Conservation (phyloP, 2,797 vertebrate genomes). For the Phalanger gymnotis region DNA sequence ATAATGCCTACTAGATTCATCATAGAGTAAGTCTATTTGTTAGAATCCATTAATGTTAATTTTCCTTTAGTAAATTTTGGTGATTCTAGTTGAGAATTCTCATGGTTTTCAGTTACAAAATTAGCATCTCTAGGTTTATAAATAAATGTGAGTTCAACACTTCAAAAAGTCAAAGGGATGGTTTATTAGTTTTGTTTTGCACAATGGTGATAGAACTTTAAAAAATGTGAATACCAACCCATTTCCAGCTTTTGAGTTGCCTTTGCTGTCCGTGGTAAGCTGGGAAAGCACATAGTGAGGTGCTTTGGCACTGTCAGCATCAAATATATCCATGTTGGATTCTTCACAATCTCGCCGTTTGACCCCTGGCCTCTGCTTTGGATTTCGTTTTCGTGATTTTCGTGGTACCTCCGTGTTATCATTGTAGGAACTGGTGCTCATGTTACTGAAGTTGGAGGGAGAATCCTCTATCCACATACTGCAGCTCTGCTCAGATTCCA, state of each 20-base stretch:
- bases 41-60: conserved; percentile 64
- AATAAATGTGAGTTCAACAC: conserved; percentile 76
- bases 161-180: conserved; percentile 68
- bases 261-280: conserved; percentile 95
- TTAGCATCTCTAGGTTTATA: conserved; percentile 71
- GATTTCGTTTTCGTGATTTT: conserved; percentile 98
- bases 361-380: conserved; percentile 96
- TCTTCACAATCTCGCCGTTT: conserved; percentile 90
- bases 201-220: conserved; percentile 81
- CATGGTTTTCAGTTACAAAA: conserved; percentile 65
- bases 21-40: conserved; percentile 42
- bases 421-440: conserved; percentile 96
- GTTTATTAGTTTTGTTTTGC: conserved; percentile 81
- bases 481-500: conserved; percentile 98
- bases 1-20: conserved; percentile 48
- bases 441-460: conserved; percentile 97
- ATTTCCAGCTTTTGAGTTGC: conserved; percentile 94
- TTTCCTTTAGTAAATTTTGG: conserved; percentile 71
- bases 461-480: conserved; percentile 99
- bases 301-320: conserved; percentile 99
- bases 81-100: conserved; percentile 68
- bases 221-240: conserved; percentile 89
- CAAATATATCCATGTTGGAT: conserved; percentile 98
- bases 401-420: conserved; percentile 99
- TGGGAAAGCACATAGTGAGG: conserved; percentile 99